Conservation (phyloP, 1,140 invertebrate genomes). For the Drosophila bipectinata region DNA sequence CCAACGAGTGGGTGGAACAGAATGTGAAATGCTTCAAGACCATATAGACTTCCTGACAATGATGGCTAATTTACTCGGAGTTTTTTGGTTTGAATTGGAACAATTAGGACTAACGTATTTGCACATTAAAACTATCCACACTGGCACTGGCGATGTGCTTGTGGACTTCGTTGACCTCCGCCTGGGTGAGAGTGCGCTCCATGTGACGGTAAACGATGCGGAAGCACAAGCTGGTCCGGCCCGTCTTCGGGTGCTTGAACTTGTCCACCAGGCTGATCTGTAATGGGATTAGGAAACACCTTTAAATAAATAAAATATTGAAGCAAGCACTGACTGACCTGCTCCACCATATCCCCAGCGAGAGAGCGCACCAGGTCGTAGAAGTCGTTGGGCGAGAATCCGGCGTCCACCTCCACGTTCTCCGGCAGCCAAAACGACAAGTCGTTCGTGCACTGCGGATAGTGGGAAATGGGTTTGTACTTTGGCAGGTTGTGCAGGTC, state of each 20-base stretch:
- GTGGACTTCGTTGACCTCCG: conserved; percentile 95
- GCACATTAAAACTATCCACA: conserved; percentile 88
- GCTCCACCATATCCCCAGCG: conserved; percentile 96
- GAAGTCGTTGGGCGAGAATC: conserved; percentile 94
- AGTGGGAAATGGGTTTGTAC: conserved; percentile 93
- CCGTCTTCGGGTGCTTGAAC: conserved; percentile 94
- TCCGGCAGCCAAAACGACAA: conserved; percentile 98
- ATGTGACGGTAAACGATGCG: conserved; percentile 97
- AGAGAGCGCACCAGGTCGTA: conserved; percentile 96
- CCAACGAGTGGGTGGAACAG: conserved; percentile 68
- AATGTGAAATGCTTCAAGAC: conserved; percentile 39
- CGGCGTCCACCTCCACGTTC: conserved; percentile 84
- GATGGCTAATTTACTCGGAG: conserved; percentile 24
- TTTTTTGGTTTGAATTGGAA: conserved; percentile 41
- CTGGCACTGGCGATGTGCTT: conserved; percentile 89
- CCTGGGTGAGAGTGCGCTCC: conserved; percentile 93
- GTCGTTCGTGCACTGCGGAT: conserved; percentile 96
- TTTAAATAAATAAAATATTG: not conserved
- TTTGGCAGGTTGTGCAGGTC: conserved; percentile 87
- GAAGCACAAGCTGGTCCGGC: conserved; percentile 94
- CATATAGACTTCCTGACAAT: conserved; percentile 22
- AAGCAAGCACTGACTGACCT: conserved; percentile 85
- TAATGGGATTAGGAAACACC: not conserved
- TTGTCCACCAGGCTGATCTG: conserved; percentile 93
- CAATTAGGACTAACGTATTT: conserved; percentile 86